A percentile compares a stretch with the other conserved stretches of the same genome.
phyloP scores from a whole-genome alignment of 2,888 invertebrate genomes.

The Hoplodrina ambigua region DNA sequence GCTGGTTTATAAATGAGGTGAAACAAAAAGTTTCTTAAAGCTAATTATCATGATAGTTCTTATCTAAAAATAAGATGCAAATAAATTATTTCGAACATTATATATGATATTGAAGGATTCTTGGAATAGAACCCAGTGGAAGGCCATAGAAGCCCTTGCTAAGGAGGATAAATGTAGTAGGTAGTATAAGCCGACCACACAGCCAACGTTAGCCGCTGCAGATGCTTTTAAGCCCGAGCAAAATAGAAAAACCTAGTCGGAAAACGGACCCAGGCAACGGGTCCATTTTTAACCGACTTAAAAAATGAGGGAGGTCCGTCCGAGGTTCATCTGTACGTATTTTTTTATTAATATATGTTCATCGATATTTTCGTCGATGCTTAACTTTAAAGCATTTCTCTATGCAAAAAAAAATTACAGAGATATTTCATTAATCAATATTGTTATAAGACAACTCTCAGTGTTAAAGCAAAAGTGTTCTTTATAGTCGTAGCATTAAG shows the following conservation, averaged over 20 bases:
- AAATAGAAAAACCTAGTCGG: conserved; percentile 5
- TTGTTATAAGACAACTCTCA: conserved; percentile 13
- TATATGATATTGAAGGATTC: conserved; percentile 11
- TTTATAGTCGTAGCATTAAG: conserved; percentile 63
- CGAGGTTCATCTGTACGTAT: too few relatives aligned
- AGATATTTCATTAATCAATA: conserved; percentile 31
- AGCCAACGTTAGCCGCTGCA: background rate
- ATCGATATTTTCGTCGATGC: too few relatives aligned
- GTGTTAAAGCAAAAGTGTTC: conserved; percentile 53
- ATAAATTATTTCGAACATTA: background rate
- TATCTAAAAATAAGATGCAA: conserved; percentile 1
- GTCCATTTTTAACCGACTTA: background rate
- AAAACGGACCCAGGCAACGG: background rate
- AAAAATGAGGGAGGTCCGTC: too few relatives aligned
- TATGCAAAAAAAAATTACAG: background rate
- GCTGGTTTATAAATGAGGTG: background rate
- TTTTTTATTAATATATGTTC: too few relatives aligned
- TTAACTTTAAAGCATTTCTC: too few relatives aligned
- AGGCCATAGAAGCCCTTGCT: conserved; percentile 16
- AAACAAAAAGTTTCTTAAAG: background rate
- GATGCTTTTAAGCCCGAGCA: conserved; percentile 1
- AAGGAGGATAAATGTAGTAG: conserved; percentile 15
- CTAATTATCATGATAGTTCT: background rate
- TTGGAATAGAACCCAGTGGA: background rate
- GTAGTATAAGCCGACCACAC: background rate